phyloP scores from a whole-genome alignment of 2,113 vertebrate species.

The Tiliqua scincoides region DNA sequence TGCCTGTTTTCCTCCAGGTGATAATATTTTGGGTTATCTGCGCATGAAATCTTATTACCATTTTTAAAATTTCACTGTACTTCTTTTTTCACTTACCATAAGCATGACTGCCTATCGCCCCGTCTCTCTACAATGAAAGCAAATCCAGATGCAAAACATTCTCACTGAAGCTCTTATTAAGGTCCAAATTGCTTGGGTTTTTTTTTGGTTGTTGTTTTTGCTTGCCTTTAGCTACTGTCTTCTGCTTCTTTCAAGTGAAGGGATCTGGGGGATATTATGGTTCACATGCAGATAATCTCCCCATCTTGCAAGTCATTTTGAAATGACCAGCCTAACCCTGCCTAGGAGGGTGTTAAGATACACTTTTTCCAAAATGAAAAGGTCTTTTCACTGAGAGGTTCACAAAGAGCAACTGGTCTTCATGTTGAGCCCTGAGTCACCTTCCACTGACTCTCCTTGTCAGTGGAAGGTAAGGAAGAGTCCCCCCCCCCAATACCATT shows the following conservation, averaged over 20 bases:
- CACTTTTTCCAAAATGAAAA: not conserved
- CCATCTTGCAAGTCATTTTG: not conserved
- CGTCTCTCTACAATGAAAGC: too few species aligned
- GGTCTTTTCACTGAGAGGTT: not conserved
- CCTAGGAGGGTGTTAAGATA: not conserved
- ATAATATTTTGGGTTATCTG: too few species aligned
- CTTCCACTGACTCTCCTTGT: not conserved
- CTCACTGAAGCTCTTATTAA: too few species aligned
- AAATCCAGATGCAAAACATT: too few species aligned
- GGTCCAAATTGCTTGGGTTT: too few species aligned
- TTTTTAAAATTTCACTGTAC: too few species aligned
- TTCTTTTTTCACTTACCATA: too few species aligned
- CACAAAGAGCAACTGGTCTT: not conserved
- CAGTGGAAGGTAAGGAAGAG: not conserved
- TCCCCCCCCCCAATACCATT: not conserved
- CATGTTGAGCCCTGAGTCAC: not conserved
- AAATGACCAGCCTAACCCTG: not conserved
- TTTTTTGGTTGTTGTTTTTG: too few species aligned
- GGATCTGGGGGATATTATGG: not conserved
- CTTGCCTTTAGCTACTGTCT: not conserved
- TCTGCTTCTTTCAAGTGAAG: constrained; percentile 29
- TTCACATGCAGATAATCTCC: not conserved
- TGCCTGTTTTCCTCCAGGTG: too few species aligned
- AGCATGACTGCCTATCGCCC: too few species aligned
- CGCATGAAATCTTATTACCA: too few species aligned